Conservation (phyloP, 1,140 invertebrate genomes). For the Daktulosphaira vitifoliae region DNA sequence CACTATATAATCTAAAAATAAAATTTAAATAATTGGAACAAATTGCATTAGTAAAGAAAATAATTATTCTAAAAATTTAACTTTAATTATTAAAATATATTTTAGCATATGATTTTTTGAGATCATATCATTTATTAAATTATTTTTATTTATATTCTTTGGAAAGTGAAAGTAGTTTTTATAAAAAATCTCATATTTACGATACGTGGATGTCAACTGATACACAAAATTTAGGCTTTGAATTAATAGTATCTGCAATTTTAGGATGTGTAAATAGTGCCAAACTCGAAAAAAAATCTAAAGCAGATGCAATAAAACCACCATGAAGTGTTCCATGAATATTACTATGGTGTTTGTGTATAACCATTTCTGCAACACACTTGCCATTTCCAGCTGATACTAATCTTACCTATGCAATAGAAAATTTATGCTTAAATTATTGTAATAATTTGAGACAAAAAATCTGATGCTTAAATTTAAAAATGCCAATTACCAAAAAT, state of each 20-base stretch:
- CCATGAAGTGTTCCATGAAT: constrained; percentile 67
- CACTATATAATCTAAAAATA: too few species aligned
- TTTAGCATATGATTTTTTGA: too few species aligned
- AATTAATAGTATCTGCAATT: constrained; percentile 45
- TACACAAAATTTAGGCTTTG: constrained; percentile 46
- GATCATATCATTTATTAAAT: too few species aligned
- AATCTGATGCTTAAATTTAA: background rate
- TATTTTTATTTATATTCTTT: too few species aligned
- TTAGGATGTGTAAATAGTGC: constrained; percentile 60
- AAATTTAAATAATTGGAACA: too few species aligned
- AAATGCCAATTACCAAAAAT: too few species aligned
- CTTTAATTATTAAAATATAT: too few species aligned
- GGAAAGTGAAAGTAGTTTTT: too few species aligned
- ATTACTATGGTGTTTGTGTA: constrained; percentile 70
- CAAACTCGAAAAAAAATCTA: constrained; percentile 74
- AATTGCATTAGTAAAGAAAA: too few species aligned
- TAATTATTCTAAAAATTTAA: too few species aligned
- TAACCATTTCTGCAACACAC: constrained; percentile 64
- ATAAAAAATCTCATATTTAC: too few species aligned
- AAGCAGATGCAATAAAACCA: constrained; percentile 68
- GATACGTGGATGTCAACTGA: constrained; percentile 65
- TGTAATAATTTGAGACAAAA: background rate
- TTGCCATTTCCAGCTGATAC: constrained; percentile 57
- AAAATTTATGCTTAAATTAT: background rate
- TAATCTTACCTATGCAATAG: constrained; percentile 52